These are phyloP conservation scores for Staurois parvus DNA, from an alignment of 2,797 vertebrate genomes.

Conservation along the genomic window DNA sequence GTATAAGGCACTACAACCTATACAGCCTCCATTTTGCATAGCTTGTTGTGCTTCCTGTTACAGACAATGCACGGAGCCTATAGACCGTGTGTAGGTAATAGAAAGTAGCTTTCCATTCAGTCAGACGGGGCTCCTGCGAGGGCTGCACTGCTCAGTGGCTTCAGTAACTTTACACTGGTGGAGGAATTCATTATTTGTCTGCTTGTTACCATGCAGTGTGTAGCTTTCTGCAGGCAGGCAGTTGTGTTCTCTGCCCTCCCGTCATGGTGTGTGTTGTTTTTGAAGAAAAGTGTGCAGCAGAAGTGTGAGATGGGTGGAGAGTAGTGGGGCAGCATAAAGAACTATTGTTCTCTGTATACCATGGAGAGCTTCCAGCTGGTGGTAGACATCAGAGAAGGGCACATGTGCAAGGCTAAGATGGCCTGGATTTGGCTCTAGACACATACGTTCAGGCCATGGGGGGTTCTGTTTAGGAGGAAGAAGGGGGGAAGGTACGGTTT, in stretches of 20 bases:
- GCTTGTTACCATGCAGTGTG: too few relatives aligned
- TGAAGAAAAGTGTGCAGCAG: background rate
- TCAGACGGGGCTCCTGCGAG: too few relatives aligned
- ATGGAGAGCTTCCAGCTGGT: background rate
- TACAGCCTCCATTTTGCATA: background rate
- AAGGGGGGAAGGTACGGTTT: background rate
- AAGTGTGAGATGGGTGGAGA: background rate
- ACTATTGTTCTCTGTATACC: background rate
- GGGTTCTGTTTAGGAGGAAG: too few relatives aligned
- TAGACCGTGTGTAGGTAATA: too few relatives aligned
- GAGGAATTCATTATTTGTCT: too few relatives aligned
- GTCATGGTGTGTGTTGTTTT: too few relatives aligned
- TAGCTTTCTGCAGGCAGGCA: background rate
- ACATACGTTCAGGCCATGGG: too few relatives aligned
- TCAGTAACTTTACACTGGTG: too few relatives aligned
- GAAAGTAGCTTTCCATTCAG: too few relatives aligned
- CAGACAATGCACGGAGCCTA: background rate
- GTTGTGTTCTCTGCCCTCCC: background rate
- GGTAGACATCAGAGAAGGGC: background rate
- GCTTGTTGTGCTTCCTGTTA: background rate
- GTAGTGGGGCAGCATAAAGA: background rate
- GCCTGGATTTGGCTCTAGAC: too few relatives aligned
- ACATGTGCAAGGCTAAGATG: background rate
- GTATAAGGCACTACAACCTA: background rate
- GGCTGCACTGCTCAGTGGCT: too few relatives aligned